Evolutionary conservation across 2,888 invertebrate species (phyloP).

Genomic region (Lottia gigantea): DNA sequence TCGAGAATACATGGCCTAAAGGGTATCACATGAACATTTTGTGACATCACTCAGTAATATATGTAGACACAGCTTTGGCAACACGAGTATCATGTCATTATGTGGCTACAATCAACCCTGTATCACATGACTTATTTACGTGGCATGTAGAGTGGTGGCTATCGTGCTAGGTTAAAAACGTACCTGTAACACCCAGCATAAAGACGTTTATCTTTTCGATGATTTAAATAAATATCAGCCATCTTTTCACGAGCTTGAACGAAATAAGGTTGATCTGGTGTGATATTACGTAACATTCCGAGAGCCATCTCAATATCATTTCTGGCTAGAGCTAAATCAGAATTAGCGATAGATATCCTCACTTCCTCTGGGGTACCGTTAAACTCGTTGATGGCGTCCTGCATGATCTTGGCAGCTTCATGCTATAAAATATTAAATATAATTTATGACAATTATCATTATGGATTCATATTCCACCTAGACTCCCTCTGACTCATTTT

Average conservation of each 20-base stretch:
- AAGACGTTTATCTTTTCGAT: slow-evolving; percentile 85
- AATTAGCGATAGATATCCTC: slow-evolving; percentile 84
- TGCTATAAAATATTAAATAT: slow-evolving; percentile 65
- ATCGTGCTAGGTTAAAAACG: slow-evolving; percentile 14
- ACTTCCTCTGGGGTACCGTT: slow-evolving; percentile 87
- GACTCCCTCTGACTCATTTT: too few species aligned
- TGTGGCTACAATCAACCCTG: too few species aligned
- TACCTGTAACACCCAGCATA: slow-evolving; percentile 85
- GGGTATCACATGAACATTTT: too few species aligned
- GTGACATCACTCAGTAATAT: too few species aligned
- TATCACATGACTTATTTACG: too few species aligned
- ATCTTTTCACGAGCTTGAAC: slow-evolving; percentile 76
- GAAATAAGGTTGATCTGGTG: slow-evolving; percentile 86
- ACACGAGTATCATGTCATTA: too few species aligned
- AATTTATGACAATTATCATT: too few species aligned
- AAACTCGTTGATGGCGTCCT: slow-evolving; percentile 73
- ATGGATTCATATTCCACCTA: too few species aligned
- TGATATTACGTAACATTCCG: slow-evolving; percentile 80
- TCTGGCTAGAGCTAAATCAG: slow-evolving; percentile 83
- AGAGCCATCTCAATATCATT: slow-evolving; percentile 86
- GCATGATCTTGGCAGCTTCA: slow-evolving; percentile 85
- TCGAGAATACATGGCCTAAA: too few species aligned
- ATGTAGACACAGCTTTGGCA: too few species aligned
- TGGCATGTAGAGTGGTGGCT: too few species aligned
- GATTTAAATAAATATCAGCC: slow-evolving; percentile 89